Evolutionary conservation across 2,113 vertebrate species (phyloP).

Genomic region (Podiceps cristatus): DNA sequence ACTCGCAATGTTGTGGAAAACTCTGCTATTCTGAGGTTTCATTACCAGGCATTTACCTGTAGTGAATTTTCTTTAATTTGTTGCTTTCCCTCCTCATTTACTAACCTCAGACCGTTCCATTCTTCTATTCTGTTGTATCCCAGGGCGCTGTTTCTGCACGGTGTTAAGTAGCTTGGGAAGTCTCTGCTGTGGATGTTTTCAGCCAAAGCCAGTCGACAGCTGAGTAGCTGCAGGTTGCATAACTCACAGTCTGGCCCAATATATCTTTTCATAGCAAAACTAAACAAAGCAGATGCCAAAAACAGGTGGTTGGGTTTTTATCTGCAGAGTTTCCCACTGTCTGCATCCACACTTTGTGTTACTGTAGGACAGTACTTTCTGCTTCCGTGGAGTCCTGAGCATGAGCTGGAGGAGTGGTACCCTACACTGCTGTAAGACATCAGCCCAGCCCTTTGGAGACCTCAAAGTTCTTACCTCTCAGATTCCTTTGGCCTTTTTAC

Average conservation of each 20-base stretch:
- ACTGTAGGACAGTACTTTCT: background rate
- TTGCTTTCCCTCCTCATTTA: background rate
- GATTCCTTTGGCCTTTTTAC: background rate
- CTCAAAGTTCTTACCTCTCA: background rate
- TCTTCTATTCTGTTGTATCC: background rate
- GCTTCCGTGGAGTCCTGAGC: background rate
- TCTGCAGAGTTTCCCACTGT: background rate
- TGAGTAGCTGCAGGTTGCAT: background rate
- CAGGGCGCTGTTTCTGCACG: background rate
- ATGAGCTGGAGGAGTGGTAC: background rate
- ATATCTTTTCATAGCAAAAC: background rate
- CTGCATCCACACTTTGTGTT: background rate
- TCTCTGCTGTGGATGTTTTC: background rate
- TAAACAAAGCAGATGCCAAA: background rate
- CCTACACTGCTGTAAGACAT: background rate
- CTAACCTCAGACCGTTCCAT: background rate
- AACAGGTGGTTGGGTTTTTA: background rate
- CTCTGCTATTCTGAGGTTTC: background rate
- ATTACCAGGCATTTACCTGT: background rate
- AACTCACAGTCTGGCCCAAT: background rate
- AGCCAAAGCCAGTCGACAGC: background rate
- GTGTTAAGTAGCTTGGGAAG: background rate
- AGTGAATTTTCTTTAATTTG: background rate
- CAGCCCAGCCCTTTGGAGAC: background rate
- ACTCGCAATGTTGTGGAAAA: background rate